phyloP scores from a whole-genome alignment of 2,888 invertebrate species.

The Cephus nigrinus region DNA sequence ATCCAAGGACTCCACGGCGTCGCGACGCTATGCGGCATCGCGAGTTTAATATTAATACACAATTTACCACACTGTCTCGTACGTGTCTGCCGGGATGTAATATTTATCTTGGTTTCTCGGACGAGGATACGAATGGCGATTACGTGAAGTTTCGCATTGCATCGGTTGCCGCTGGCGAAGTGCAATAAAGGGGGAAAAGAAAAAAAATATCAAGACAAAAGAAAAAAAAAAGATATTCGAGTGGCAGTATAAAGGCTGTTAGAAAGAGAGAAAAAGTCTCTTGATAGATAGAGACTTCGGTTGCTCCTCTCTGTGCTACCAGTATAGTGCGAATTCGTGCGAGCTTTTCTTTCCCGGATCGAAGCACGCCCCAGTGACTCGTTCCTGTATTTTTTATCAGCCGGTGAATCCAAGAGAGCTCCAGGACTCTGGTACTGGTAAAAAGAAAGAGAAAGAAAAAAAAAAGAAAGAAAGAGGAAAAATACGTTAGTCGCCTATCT shows the following conservation, averaged over 20 bases:
- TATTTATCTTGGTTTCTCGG: slow-evolving; percentile 42
- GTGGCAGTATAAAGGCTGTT: too few relatives aligned
- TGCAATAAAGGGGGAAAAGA: neutral
- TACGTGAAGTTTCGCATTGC: slow-evolving; percentile 29
- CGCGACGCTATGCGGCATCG: neutral
- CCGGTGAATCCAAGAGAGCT: neutral
- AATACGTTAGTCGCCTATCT: too few relatives aligned
- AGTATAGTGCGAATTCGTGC: neutral
- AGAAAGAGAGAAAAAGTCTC: too few relatives aligned
- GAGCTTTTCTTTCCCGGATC: slow-evolving; percentile 19
- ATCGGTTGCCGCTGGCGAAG: slow-evolving; percentile 6
- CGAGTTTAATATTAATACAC: slow-evolving; percentile 55
- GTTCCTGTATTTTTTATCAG: slow-evolving; percentile 21
- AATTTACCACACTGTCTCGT: slow-evolving; percentile 48
- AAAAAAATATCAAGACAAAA: neutral
- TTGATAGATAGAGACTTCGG: too few relatives aligned
- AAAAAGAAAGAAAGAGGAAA: neutral
- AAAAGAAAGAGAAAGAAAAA: neutral
- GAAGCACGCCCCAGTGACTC: slow-evolving; percentile 40
- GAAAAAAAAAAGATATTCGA: too few relatives aligned
- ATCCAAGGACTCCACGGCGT: too few relatives aligned
- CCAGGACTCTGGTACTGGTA: neutral
- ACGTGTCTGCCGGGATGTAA: slow-evolving; percentile 38
- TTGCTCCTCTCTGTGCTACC: too few relatives aligned
- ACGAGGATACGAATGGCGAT: slow-evolving; percentile 45